Percentiles rank a stretch among this genome's conserved stretches.
Conservation (phyloP, 2,797 vertebrate species). For the Anolis apletophallus region DNA sequence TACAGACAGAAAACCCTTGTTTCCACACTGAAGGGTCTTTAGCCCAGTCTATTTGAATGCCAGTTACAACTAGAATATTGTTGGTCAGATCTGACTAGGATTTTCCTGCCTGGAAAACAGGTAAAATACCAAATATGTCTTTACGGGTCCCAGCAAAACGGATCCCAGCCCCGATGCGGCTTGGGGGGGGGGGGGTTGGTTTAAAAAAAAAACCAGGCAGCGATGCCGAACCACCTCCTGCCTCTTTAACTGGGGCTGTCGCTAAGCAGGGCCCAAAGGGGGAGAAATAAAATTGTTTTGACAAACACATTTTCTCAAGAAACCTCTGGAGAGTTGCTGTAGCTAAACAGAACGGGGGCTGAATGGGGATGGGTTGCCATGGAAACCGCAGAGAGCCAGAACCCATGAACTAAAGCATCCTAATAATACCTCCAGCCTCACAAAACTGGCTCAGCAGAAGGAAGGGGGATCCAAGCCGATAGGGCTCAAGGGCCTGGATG, state of each 20-base stretch:
- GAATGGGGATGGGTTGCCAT: constrained; percentile 66
- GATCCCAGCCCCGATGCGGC: constrained; percentile 1
- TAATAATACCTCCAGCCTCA: constrained; percentile 52
- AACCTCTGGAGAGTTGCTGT: constrained; percentile 55
- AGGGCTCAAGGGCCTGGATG: constrained; percentile 12
- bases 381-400: constrained; percentile 52
- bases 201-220: no score
- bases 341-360: constrained; percentile 14
- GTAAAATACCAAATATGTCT: not conserved
- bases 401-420: constrained; percentile 54
- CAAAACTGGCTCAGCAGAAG: constrained; percentile 24
- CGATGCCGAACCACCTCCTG: constrained; percentile 41
- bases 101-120: not conserved
- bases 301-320: constrained; percentile 52
- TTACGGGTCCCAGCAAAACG: constrained; percentile 18
- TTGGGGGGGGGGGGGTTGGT: no score
- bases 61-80: not conserved
- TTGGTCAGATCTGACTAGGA: not conserved
- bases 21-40: not conserved
- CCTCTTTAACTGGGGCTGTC: constrained; percentile 52
- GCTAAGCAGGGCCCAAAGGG: constrained; percentile 44
- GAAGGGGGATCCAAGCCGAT: constrained; percentile 22
- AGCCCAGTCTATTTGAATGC: not conserved
- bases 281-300: constrained; percentile 55
- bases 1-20: not conserved